phyloP scores from a whole-genome alignment of 1,140 invertebrate species.

The Acromyrmex heyeri region DNA sequence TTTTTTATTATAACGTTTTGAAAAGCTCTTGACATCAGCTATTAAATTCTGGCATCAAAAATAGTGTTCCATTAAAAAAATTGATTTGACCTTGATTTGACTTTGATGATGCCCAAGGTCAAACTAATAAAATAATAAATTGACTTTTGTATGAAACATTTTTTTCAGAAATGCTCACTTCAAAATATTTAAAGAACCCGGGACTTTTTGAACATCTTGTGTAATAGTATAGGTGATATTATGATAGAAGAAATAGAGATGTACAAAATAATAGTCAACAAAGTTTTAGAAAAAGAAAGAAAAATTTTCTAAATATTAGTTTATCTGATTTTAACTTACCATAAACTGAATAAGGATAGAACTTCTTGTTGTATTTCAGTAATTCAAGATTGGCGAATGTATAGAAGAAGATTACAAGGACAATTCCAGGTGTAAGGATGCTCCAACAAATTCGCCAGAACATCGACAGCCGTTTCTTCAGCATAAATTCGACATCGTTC shows the following conservation, averaged over 20 bases:
- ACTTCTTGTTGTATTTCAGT: conserved; percentile 78
- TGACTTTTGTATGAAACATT: too few species aligned
- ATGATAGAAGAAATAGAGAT: background rate
- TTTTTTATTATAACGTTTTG: too few species aligned
- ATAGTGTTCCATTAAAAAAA: too few species aligned
- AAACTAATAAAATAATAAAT: too few species aligned
- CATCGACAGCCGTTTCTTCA: conserved; percentile 89
- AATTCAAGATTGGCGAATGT: conserved; percentile 87
- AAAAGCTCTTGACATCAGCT: too few species aligned
- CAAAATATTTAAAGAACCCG: too few species aligned
- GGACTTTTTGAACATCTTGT: too few species aligned
- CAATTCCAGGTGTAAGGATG: conserved; percentile 90
- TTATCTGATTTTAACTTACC: conserved; percentile 56
- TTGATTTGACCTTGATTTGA: too few species aligned
- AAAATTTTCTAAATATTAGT: background rate
- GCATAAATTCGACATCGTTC: conserved; percentile 93
- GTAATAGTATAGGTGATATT: background rate
- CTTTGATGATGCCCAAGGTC: too few species aligned
- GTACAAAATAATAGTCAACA: background rate
- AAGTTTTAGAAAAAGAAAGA: background rate
- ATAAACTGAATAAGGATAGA: conserved; percentile 68
- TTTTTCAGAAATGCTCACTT: too few species aligned
- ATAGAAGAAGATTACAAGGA: conserved; percentile 91
- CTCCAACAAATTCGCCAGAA: conserved; percentile 95
- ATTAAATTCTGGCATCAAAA: too few species aligned